Base-by-base conservation (phyloP, 2,113 vertebrate species). In the Eleginops maclovinus region DNA sequence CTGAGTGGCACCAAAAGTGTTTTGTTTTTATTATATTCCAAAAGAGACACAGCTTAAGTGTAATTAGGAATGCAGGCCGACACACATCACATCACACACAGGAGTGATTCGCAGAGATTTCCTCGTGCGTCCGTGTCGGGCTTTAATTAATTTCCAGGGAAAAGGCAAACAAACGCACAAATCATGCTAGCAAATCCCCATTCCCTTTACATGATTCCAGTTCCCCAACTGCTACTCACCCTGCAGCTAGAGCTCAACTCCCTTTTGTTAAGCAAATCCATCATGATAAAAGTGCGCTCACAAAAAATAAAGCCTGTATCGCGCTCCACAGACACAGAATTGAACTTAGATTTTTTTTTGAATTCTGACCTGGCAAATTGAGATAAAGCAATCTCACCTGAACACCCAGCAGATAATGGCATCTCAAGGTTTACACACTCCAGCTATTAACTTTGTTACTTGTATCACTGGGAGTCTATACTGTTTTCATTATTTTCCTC, bases 71-170 rank as follows among this genome's bases (percentile, higher is more conserved):
- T 76, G 79, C 63, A 77, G 11, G 59, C 55, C 12, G 71, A 77
- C 41, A 66, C 67, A 70, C 28, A 49, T 63, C 73, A 59, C 65
- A 59, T 67, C 76, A 69, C 69, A 47, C 47, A 46, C 68, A 63
- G 24, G 62, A 77, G 50, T 78, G 67, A 85, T 68, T 79, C 82
- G 77, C 22, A 67, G 72, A 82, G 79, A 43, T 69, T 81, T 9
- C 13, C 60, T 60, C 21, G n/a, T 26, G 43, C 7, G n/a, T 77
- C 74, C 4, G 19, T 75, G 85, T 85, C 82, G 64, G 75, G 49
- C 73, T 88, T 75, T 88, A 88, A 90, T 90, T 81, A 72, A 72
- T 83, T 85, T 75, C 67, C 72, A 78, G 72, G 76, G 66, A 65
- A 66, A 71, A 82, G 64, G 2, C 5, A 79, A 83, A 75, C 41